Percentiles rank a stretch among this genome's conserved stretches.
Evolutionary conservation across 2,888 invertebrate genomes (phyloP).

Genomic region (Drosophila borealis): DNA sequence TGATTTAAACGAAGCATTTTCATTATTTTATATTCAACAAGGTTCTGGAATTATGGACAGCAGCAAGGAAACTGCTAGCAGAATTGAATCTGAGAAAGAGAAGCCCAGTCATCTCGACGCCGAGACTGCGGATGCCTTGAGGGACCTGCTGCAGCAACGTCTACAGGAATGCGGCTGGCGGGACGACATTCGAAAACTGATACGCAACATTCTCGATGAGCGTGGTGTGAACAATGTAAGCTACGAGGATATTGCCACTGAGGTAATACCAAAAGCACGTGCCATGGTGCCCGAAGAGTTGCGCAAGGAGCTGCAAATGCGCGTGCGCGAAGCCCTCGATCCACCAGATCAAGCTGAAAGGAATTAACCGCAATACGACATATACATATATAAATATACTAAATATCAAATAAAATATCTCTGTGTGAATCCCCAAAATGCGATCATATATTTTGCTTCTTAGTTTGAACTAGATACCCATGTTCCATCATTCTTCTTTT

Average conservation of each 20-base stretch:
- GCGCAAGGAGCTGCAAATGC: neutral
- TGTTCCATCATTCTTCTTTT: no score
- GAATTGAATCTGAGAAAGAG: neutral
- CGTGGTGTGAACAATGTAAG: neutral
- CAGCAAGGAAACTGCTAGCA: neutral
- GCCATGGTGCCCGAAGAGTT: neutral
- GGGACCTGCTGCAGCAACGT: slow-evolving; percentile 90
- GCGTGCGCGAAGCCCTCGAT: neutral
- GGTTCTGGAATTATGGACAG: slow-evolving; percentile 5
- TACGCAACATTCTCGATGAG: slow-evolving; percentile 77
- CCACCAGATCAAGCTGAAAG: no score
- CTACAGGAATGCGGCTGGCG: slow-evolving; percentile 97
- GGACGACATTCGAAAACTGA: slow-evolving; percentile 93
- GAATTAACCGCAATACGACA: neutral
- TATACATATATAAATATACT: no score
- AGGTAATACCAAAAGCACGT: neutral
- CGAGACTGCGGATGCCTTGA: slow-evolving; percentile 84
- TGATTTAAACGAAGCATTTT: no score
- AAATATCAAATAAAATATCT: no score
- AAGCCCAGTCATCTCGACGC: neutral
- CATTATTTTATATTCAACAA: neutral
- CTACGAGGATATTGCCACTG: neutral
- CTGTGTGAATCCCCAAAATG: no score
- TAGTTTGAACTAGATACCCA: no score
- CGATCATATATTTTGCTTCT: no score